These are phyloP conservation scores for Myodes glareolus DNA, from an alignment of 2,113 vertebrate genomes.

Conservation along the genomic window DNA sequence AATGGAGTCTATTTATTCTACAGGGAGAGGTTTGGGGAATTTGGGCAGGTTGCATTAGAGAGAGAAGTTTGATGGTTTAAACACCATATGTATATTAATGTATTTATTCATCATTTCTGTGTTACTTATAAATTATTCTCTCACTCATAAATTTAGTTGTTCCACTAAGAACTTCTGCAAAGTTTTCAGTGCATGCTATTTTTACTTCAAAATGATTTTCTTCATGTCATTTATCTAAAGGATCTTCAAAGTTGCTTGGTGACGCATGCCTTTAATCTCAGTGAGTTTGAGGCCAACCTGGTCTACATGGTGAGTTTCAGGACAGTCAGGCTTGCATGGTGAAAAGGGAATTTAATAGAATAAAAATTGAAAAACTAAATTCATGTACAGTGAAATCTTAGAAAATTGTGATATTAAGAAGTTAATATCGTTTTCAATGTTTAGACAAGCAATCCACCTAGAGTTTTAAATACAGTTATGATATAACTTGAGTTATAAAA, in stretches of 20 bases:
- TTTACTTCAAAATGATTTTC: slow-evolving; percentile 40
- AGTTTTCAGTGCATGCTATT: neutral
- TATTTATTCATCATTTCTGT: neutral
- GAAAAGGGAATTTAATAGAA: neutral
- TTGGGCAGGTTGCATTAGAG: neutral
- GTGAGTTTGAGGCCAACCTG: neutral
- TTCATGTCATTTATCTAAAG: neutral
- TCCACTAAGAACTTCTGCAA: neutral
- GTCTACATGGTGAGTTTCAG: neutral
- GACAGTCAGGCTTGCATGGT: neutral
- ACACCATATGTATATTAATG: neutral
- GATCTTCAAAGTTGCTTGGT: neutral
- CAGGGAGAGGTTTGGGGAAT: neutral
- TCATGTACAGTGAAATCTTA: neutral
- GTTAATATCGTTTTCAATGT: slow-evolving; percentile 36
- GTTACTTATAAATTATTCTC: neutral
- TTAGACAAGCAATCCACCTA: slow-evolving; percentile 33
- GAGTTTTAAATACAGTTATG: slow-evolving; percentile 5
- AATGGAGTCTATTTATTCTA: neutral
- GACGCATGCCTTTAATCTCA: neutral
- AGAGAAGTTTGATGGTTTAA: neutral
- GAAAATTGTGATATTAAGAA: slow-evolving; percentile 29
- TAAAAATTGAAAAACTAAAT: slow-evolving; percentile 19
- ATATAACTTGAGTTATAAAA: slow-evolving; percentile 51
- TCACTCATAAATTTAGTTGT: slow-evolving; percentile 9